Evolutionary conservation across 30 jellyfish, hydroid and myxozoan genomes (phyloP), one percentile per base, ranked within the genome.

Genomic region (Aurelia aurita complex sp. Pacific): DNA sequence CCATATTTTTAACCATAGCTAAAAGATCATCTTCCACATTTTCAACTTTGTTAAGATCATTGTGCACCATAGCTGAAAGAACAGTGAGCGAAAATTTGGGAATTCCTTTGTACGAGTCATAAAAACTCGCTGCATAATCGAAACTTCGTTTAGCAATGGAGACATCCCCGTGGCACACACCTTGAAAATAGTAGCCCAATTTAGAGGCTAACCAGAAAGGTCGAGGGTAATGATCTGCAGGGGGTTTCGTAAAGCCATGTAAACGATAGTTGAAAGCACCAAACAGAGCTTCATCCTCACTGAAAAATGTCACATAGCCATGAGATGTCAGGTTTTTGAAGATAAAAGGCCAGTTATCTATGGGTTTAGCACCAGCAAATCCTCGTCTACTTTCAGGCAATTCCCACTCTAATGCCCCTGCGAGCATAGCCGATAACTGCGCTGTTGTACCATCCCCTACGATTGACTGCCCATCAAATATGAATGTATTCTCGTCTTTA

Each of bases 361-460:
- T 72, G 23, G 87, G 87, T 40, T 40, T 70, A 11, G 94, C 93
- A 32, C 73, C 79, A 42, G 72, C 54, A 65, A 74, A 81, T 1
- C 92, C 94, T 10, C 97, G 80, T 38, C 97, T 35, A 51, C 90
- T 85, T 69, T 89, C 97, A 13, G 97, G 97, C 12, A 89, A 71
- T 23, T 89, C 76, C 85, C 88, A 93, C n/a, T 82, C 94, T 10
- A 75, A 69, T 23, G 59, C 94, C 15, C 94, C 97, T 1, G 90
- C 75, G 8, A 85, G 57, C 57, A 91, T 69, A 9, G 96, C 96
- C 18, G 89, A 74, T 10, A 91, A 75, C 78, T 91, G 97, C 12
- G 97, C 91, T 10, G 97, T 91, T 18, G 97, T 91, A 23, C 97
- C 97, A 73, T 91, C 97, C 8, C 97, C 97, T n/a, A 91, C 97